phyloP scores from a whole-genome alignment of 2,888 invertebrate genomes.

The Vannuccia rotundouncinata region DNA sequence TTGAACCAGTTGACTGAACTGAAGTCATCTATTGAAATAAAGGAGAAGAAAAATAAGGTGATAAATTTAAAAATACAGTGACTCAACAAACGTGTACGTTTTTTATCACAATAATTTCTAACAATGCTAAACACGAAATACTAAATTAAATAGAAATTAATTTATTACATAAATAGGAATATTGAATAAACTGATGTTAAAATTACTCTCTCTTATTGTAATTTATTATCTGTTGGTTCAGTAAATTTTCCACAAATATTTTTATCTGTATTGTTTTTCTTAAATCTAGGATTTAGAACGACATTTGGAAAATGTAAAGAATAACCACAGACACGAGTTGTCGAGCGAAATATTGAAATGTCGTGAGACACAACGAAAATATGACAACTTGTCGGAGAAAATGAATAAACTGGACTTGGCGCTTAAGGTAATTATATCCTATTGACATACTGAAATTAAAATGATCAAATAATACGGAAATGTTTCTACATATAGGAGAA shows the following conservation, averaged over 20 bases:
- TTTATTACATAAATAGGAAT: too few relatives aligned
- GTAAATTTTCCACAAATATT: too few relatives aligned
- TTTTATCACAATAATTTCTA: too few relatives aligned
- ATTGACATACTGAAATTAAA: neutral
- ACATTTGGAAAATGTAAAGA: neutral
- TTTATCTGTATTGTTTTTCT: too few relatives aligned
- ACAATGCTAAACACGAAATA: too few relatives aligned
- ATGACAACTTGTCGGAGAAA: neutral
- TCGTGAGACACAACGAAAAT: neutral
- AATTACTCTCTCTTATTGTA: too few relatives aligned
- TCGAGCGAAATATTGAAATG: neutral
- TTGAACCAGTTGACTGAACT: neutral
- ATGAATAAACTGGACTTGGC: conserved; percentile 5
- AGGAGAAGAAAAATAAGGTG: neutral
- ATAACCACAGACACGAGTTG: neutral
- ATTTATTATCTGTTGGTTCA: too few relatives aligned
- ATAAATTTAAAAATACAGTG: neutral
- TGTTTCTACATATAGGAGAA: neutral
- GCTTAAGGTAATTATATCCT: neutral
- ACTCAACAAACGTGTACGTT: too few relatives aligned
- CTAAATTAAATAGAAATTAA: too few relatives aligned
- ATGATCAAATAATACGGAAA: too few relatives aligned
- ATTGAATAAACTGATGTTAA: too few relatives aligned
- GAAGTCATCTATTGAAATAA: neutral
- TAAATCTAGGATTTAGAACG: conserved; percentile 1